A percentile compares a stretch with the other conserved stretches of the same genome.
phyloP scores from a whole-genome alignment of 2,113 vertebrate genomes.

The Polyodon spathula region DNA sequence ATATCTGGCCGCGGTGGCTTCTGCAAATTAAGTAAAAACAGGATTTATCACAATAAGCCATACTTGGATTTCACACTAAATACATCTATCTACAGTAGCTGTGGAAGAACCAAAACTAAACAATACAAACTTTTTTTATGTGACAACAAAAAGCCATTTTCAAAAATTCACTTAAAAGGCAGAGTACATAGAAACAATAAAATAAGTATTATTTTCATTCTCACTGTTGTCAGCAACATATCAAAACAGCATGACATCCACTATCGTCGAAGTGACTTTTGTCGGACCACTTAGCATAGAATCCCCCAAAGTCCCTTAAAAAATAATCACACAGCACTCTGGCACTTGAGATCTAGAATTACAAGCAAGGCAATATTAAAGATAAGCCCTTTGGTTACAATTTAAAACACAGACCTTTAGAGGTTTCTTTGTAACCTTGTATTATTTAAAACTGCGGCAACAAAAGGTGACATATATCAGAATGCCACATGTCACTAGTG shows the following conservation, averaged over 20 bases:
- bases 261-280: conserved; percentile 22
- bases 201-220: neutral
- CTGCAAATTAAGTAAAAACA: conserved; percentile 43
- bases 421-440: conserved; percentile 42
- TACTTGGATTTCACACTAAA: no score
- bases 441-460: conserved; percentile 20
- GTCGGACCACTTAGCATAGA: conserved; percentile 22
- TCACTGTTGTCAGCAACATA: conserved; percentile 9
- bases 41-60: conserved; percentile 44
- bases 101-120: no score
- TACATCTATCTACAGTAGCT: no score
- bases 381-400: conserved; percentile 36
- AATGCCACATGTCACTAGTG: conserved; percentile 43
- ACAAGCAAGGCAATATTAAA: conserved; percentile 21
- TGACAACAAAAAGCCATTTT: no score
- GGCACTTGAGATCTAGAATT: neutral
- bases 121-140: no score
- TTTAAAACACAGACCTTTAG: conserved; percentile 48
- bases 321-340: conserved; percentile 11
- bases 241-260: conserved; percentile 13
- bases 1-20: conserved; percentile 85
- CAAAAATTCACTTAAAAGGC: no score
- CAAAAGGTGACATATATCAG: conserved; percentile 53
- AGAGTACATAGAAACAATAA: conserved; percentile 3
- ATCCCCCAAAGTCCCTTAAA: conserved; percentile 2